Base-by-base conservation (phyloP, 2,888 invertebrate genomes). In the Helicoverpa assulta region DNA sequence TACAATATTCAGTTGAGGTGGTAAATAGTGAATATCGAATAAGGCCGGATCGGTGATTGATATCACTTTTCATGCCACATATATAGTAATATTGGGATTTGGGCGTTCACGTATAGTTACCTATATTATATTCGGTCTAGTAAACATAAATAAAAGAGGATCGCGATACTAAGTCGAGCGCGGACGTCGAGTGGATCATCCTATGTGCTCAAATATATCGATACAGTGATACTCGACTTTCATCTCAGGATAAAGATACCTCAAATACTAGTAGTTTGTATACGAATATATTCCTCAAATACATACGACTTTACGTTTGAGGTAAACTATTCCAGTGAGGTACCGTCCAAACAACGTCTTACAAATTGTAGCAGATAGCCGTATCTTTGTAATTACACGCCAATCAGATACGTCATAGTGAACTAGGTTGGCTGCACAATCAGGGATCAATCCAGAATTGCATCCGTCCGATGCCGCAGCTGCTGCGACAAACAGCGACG, bases 11-110 rank as follows among this genome's bases (percentile, higher is more conserved):
- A 61, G 26, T 59, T 52, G 1, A 8, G 8, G 21, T 7, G 1
- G 21, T 68, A 61, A 26, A 69, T 66, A 78, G 76, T 70, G 77
- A 81, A 78, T 80, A 79, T 80, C 69, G 79, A 77, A 84, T 85
- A 81, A 79, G 82, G 69, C 67, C 66, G 74, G 73, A 82, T 83
- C 77, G 69, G 76, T 86, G 85, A 86, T 87, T 86, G 84, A 87
- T 88, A 85, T 83, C 80, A 73, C 72, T 81, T 84, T 79, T 78
- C 67, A 76, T 68, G 80, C 54, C 66, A 73, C 59, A 63, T 64
- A 60, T 67, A 78, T 70, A 72, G 68, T 67, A 73, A 72, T 63
- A 70, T 73, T 58, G 65, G 61, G 53, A 58, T 67, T 57, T 55
- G 63, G 29, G 43, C 71, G n/a, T 76, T 67, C 69, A 73, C 29